Conservation (phyloP, 2,113 vertebrate species). For the Pterocles burchelli region DNA sequence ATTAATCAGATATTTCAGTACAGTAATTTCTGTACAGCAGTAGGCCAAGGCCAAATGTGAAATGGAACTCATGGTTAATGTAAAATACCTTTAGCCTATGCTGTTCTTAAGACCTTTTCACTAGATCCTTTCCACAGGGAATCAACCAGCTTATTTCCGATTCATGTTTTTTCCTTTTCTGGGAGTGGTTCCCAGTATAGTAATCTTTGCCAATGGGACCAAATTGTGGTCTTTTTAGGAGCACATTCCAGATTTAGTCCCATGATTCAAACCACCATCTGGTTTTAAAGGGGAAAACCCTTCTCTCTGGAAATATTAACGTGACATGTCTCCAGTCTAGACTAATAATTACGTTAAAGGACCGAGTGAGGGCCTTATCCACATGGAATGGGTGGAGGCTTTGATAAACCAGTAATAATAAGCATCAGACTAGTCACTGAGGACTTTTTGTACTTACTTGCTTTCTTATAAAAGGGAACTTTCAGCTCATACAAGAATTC, state of each 20-base stretch:
- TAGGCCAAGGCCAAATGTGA: not conserved
- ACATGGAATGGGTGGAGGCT: not conserved
- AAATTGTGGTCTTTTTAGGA: not conserved
- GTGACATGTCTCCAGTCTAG: conserved; percentile 42
- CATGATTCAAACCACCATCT: conserved; percentile 39
- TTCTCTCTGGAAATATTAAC: conserved; percentile 21
- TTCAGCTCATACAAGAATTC: conserved; percentile 16
- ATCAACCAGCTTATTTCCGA: not conserved
- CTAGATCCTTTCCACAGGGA: not conserved
- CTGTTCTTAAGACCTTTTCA: conserved; percentile 11
- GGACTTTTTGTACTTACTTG: conserved; percentile 10
- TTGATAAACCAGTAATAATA: conserved; percentile 36
- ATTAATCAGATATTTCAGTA: not conserved
- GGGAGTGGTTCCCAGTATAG: conserved; percentile 8
- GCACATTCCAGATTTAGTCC: conserved; percentile 18
- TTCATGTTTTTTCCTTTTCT: not conserved
- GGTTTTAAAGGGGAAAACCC: conserved; percentile 44
- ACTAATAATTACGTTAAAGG: conserved; percentile 42
- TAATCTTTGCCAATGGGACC: conserved; percentile 14
- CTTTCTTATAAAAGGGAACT: conserved; percentile 40
- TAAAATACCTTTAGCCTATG: conserved; percentile 28
- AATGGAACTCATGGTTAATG: conserved; percentile 17
- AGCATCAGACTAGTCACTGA: not conserved
- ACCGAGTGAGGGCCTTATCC: not conserved
- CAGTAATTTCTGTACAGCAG: not conserved